Conservation (phyloP, 2,113 vertebrate species). For the Syngnathus typhle region DNA sequence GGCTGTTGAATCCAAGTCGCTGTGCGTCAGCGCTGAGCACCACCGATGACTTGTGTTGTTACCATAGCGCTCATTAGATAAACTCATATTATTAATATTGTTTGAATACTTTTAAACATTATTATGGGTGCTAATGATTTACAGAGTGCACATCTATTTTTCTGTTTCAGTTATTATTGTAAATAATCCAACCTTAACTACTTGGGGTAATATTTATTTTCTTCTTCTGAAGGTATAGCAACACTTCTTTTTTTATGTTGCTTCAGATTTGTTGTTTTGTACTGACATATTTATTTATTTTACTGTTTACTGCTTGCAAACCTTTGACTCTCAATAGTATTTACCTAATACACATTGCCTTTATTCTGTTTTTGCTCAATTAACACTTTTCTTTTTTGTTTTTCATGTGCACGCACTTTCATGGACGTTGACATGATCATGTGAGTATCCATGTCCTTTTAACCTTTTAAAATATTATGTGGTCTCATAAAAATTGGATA, state of each 20-base stretch:
- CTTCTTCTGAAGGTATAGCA: not conserved
- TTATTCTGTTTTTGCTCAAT: not conserved
- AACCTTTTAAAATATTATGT: not conserved
- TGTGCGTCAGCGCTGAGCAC: not conserved
- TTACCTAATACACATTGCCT: not conserved
- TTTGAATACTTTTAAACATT: not conserved
- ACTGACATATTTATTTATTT: not conserved
- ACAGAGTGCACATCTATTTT: too few species aligned
- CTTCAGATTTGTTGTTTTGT: not conserved
- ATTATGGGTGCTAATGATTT: not conserved
- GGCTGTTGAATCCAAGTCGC: not conserved
- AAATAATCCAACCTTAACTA: not conserved
- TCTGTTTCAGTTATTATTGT: not conserved
- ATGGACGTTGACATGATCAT: slow-evolving; percentile 15
- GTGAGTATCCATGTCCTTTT: slow-evolving; percentile 49
- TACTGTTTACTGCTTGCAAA: not conserved
- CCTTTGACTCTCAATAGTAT: not conserved
- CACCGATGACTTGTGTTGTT: not conserved
- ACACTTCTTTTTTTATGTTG: too few species aligned
- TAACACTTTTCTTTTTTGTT: slow-evolving; percentile 12
- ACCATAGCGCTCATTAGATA: not conserved
- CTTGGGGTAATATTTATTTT: not conserved
- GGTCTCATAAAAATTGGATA: not conserved
- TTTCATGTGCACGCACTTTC: slow-evolving; percentile 13
- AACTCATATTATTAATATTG: not conserved